Evolutionary conservation across 2,888 invertebrate genomes (phyloP), one percentile per base, ranked within the genome.

Genomic region (Pycnomerus fuliginosus): DNA sequence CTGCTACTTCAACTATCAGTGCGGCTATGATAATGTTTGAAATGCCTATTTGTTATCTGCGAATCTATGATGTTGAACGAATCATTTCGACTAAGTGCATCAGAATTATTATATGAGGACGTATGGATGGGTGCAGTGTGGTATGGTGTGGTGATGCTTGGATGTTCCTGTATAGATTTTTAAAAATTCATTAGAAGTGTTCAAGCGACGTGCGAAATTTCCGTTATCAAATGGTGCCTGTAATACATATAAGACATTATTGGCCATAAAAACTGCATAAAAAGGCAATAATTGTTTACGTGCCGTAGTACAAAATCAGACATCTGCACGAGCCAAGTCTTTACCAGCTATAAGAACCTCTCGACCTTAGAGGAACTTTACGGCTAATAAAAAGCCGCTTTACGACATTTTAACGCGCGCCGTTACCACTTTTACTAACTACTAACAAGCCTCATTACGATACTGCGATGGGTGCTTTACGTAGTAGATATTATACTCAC

Each of bases 331-430:
- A 60, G 60, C 56, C 55, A 54, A 60, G 53, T 52, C 52, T 48
- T 52, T 47, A 38, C 28, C 44, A 44, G 49, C 52, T 42, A 44
- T 52, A 55, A 57, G 61, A 57, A 56, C 60, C 60, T 62, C 58
- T 57, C 65, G 61, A 63, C 61, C 53, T 55, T 52, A 61, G 59
- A 60, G 68, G 64, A 69, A 60, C 63, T 70, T 70, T 68, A 70
- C 68, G 68, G 65, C 66, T 68, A 67, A 69, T 71, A 71, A 71
- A 71, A 70, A 69, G 68, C 67, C 65, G 67, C 65, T 69, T 71
- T 70, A 71, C 68, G 68, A 67, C 69, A 65, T 70, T 71, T 70
- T 69, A 69, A 70, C 68, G 68, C n/a, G n/a, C 61, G 64, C 65
- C 69, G 65, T 70, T 67, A 68, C 68, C 68, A 70, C 70, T 69